Percentiles rank a stretch among this genome's conserved stretches.
Conservation (phyloP, 2,113 vertebrate genomes). For the Oncorhynchus clarkii region DNA sequence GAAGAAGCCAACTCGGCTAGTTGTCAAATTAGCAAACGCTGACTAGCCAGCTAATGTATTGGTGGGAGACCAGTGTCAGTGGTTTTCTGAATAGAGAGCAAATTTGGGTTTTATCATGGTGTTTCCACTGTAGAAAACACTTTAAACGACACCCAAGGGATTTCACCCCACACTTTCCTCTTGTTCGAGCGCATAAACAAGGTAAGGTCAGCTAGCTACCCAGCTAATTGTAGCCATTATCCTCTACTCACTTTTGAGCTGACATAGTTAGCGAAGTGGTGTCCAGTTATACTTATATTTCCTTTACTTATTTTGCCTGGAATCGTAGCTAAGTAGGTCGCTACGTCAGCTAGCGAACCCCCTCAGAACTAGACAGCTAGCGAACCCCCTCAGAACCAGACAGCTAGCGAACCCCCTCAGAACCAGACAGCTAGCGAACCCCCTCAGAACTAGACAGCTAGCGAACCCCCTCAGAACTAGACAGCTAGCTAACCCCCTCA, state of each 20-base stretch:
- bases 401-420: too few species aligned
- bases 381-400: not conserved
- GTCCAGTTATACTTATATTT: not conserved
- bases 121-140: slow-evolving; percentile 49
- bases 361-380: not conserved
- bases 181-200: slow-evolving; percentile 58
- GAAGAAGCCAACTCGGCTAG: slow-evolving; percentile 60
- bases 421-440: too few species aligned
- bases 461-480: too few species aligned
- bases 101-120: slow-evolving; percentile 42
- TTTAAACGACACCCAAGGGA: slow-evolving; percentile 25
- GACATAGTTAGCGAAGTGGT: not conserved
- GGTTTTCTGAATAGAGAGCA: slow-evolving; percentile 18
- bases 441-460: too few species aligned
- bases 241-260: too few species aligned
- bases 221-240: not conserved
- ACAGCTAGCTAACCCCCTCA: too few species aligned
- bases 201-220: slow-evolving; percentile 38
- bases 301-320: not conserved
- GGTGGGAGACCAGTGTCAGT: slow-evolving; percentile 19
- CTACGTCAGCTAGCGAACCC: not conserved
- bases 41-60: slow-evolving; percentile 4
- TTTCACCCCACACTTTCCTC: slow-evolving; percentile 55
- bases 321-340: not conserved
- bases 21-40: slow-evolving; percentile 26